Conservation (phyloP, 2,113 vertebrate species). For the Pseudois nayaur region DNA sequence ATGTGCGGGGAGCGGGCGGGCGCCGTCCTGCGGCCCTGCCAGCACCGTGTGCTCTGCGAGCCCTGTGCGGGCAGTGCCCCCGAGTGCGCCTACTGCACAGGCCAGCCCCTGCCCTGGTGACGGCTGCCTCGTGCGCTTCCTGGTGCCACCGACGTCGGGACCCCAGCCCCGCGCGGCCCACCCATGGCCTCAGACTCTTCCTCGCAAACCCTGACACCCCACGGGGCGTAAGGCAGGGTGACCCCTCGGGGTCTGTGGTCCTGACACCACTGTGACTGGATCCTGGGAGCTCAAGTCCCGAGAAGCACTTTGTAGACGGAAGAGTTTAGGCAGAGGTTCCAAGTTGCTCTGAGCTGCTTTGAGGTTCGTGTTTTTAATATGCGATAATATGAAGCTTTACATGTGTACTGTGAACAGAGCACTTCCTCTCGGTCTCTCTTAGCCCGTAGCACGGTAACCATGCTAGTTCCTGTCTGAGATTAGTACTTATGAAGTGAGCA, state of each 20-base stretch:
- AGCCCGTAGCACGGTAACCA: constrained; percentile 83
- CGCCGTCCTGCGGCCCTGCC: constrained; percentile 87
- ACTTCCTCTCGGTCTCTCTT: constrained; percentile 80
- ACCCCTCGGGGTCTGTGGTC: not conserved
- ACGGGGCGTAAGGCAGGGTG: not conserved
- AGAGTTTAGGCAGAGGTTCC: constrained; percentile 81
- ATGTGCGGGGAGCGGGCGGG: constrained; percentile 88
- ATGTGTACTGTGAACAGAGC: constrained; percentile 89
- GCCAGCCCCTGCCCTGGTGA: constrained; percentile 89
- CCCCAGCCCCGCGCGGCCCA: not conserved
- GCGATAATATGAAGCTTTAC: constrained; percentile 86
- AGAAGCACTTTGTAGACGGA: constrained; percentile 90
- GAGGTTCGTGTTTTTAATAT: constrained; percentile 82
- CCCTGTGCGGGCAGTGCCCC: constrained; percentile 85
- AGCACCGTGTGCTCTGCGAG: constrained; percentile 90
- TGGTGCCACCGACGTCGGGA: not conserved
- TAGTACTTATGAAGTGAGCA: constrained; percentile 82
- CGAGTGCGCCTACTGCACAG: constrained; percentile 90
- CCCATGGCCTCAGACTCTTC: not conserved
- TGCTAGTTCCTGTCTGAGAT: constrained; percentile 79
- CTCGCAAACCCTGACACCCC: not conserved
- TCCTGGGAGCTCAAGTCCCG: constrained; percentile 32
- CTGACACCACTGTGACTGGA: not conserved
- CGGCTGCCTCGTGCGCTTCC: not conserved
- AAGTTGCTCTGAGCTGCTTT: constrained; percentile 90